A percentile compares a stretch with the other conserved stretches of the same genome.
Evolutionary conservation across 1,140 invertebrate genomes (phyloP).

Genomic region (Stegodyphus dumicola): DNA sequence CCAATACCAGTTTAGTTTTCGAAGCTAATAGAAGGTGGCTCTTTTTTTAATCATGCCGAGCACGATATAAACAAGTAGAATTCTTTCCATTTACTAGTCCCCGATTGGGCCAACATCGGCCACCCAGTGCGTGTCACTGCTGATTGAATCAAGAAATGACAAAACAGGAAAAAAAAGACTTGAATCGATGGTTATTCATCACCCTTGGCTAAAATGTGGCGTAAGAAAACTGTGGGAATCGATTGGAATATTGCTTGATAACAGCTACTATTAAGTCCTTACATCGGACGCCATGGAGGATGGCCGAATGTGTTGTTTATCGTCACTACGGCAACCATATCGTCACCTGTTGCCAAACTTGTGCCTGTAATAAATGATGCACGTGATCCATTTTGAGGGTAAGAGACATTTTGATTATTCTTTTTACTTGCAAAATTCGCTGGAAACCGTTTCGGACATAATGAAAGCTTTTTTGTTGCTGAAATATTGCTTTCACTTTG

Average conservation of each 20-base stretch:
- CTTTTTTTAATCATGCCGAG: constrained; percentile 40
- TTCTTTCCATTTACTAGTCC: not conserved
- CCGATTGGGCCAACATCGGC: not conserved
- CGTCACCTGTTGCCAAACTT: constrained; percentile 42
- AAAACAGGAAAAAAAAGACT: not conserved
- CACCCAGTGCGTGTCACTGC: constrained; percentile 10
- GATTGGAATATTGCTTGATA: constrained; percentile 14
- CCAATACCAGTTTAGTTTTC: not conserved
- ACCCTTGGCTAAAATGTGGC: not conserved
- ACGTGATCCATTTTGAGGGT: too few relatives aligned
- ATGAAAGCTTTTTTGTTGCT: too few relatives aligned
- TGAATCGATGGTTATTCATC: constrained; percentile 42
- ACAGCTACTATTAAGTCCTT: constrained; percentile 12
- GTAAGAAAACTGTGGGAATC: constrained; percentile 37
- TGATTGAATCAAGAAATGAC: not conserved
- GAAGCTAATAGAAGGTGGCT: constrained; percentile 14
- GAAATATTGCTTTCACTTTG: too few relatives aligned
- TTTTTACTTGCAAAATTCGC: too few relatives aligned
- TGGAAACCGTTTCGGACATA: too few relatives aligned
- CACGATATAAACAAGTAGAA: constrained; percentile 43
- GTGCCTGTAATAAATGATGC: not conserved
- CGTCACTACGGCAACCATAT: constrained; percentile 37
- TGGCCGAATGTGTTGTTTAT: constrained; percentile 25
- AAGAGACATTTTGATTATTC: too few relatives aligned
- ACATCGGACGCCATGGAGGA: not conserved